Evolutionary conservation across 2,797 vertebrate genomes (phyloP).

Genomic region (Ciconia nigra): DNA sequence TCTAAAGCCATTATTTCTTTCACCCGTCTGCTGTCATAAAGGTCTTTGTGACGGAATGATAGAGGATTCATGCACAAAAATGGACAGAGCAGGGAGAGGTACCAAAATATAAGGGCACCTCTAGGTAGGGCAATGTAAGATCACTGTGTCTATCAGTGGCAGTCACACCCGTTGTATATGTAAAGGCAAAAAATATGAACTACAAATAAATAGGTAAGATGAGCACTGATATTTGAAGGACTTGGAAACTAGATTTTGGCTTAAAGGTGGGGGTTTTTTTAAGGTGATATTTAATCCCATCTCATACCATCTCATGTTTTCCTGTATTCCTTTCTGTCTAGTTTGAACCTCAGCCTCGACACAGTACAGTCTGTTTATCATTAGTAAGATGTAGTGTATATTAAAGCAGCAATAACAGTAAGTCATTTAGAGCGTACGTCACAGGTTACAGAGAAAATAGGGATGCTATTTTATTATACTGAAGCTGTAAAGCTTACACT

Average conservation of each 20-base stretch:
- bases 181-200: neutral
- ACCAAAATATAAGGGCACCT: neutral
- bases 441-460: constrained; percentile 52
- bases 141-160: neutral
- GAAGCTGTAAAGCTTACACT: constrained; percentile 49
- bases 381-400: constrained; percentile 9
- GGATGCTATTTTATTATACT: constrained; percentile 58
- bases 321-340: neutral
- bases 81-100: neutral
- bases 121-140: neutral
- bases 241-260: neutral
- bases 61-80: constrained; percentile 40
- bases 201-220: neutral
- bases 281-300: neutral
- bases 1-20: constrained; percentile 46
- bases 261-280: neutral
- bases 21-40: constrained; percentile 57
- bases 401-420: constrained; percentile 33
- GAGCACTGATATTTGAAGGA: neutral
- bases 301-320: neutral
- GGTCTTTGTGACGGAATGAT: constrained; percentile 61
- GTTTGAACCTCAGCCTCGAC: neutral
- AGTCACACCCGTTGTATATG: neutral
- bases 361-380: neutral
- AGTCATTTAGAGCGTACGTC: constrained; percentile 16